Conservation (phyloP, 2,888 invertebrate species). For the Ellobium chinense region DNA sequence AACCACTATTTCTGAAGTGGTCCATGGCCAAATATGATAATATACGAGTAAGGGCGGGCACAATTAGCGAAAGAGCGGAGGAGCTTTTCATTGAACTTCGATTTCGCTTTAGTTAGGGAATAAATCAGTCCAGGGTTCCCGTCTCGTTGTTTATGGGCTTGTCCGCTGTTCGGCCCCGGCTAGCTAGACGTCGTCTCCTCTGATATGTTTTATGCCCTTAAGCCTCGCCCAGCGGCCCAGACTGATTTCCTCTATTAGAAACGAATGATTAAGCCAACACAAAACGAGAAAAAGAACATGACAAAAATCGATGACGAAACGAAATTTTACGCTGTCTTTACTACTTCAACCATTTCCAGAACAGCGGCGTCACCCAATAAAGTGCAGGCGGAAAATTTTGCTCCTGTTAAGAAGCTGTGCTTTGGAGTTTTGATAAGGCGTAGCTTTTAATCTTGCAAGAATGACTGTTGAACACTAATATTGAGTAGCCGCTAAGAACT, state of each 20-base stretch:
- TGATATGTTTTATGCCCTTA: constrained; percentile 24
- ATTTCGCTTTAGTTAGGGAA: constrained; percentile 24
- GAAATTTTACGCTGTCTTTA: no score
- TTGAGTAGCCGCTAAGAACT: no score
- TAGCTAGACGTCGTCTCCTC: neutral
- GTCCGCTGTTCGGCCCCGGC: neutral
- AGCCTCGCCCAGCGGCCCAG: neutral
- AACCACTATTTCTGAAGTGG: constrained; percentile 10
- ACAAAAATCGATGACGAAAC: no score
- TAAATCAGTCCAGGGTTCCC: constrained; percentile 13
- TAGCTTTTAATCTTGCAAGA: no score
- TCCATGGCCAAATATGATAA: constrained; percentile 38
- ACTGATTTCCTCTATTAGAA: constrained; percentile 7
- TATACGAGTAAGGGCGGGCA: constrained; percentile 22
- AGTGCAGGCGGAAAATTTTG: no score
- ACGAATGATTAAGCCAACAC: constrained; percentile 15
- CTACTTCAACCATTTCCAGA: no score
- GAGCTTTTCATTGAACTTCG: constrained; percentile 36
- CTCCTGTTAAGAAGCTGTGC: no score
- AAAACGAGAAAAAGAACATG: no score
- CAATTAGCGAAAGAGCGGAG: constrained; percentile 22
- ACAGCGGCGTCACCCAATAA: no score
- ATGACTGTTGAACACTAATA: no score
- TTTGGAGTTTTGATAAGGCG: no score
- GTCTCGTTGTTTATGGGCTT: constrained; percentile 17